phyloP scores from a whole-genome alignment of 2,797 vertebrate genomes.

The Artibeus jamaicensis region DNA sequence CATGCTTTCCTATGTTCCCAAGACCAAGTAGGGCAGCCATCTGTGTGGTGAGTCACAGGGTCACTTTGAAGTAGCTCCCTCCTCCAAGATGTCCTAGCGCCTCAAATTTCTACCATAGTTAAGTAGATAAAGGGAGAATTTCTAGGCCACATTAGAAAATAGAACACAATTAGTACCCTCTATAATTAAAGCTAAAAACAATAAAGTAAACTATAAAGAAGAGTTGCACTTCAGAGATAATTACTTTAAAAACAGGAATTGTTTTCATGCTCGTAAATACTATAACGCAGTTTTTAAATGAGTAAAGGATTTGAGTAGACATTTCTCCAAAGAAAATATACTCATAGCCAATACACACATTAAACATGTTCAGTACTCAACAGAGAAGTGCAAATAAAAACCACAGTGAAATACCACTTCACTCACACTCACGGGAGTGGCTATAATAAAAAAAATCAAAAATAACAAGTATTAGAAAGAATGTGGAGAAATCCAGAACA shows the following conservation, averaged over 20 bases:
- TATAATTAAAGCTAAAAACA: conserved; percentile 43
- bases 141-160: neutral
- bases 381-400: conserved; percentile 10
- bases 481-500: neutral
- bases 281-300: conserved; percentile 14
- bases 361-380: neutral
- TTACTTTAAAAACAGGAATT: conserved; percentile 31
- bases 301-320: neutral
- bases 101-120: neutral
- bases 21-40: neutral
- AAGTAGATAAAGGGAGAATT: conserved; percentile 1
- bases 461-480: neutral
- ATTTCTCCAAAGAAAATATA: neutral
- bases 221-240: neutral
- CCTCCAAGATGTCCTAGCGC: neutral
- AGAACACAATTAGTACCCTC: neutral
- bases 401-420: neutral
- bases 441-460: neutral
- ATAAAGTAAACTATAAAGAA: neutral
- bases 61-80: conserved; percentile 41
- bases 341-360: conserved; percentile 34
- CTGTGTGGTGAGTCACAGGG: neutral
- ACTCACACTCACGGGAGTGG: neutral
- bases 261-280: conserved; percentile 2
- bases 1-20: neutral